These are phyloP conservation scores for Microvelia longipes DNA, from an alignment of 1,140 invertebrate genomes.

Conservation along the genomic window DNA sequence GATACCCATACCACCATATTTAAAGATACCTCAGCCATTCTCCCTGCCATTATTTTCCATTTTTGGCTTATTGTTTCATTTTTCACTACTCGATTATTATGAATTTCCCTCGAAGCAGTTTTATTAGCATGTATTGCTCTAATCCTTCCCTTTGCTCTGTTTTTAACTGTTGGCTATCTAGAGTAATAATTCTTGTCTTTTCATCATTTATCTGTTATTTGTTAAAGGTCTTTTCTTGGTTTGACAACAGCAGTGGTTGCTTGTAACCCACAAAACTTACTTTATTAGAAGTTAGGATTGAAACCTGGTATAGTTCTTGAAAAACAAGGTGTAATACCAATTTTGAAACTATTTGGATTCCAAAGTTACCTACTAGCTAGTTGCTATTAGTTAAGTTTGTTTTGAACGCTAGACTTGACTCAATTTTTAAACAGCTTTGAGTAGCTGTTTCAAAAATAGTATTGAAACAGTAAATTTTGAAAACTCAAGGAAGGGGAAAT, in stretches of 20 bases:
- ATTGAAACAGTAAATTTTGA: neutral
- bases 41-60: too few species aligned
- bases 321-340: neutral
- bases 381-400: neutral
- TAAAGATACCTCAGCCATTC: too few species aligned
- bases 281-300: neutral
- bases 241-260: neutral
- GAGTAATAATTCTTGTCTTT: neutral
- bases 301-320: neutral
- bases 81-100: too few species aligned
- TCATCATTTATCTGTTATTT: neutral
- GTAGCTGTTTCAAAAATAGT: neutral
- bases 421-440: neutral
- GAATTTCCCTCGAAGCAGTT: too few species aligned
- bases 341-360: neutral
- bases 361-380: neutral
- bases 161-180: too few species aligned
- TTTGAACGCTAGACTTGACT: neutral
- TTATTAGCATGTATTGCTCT: too few species aligned
- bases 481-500: neutral
- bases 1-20: too few species aligned
- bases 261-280: neutral
- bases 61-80: too few species aligned
- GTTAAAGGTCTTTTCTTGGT: neutral
- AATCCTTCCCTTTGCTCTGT: too few species aligned